Evolutionary conservation across 1,140 invertebrate genomes (phyloP), one percentile per base, ranked within the genome.

Genomic region (Wiebesia pumilae): DNA sequence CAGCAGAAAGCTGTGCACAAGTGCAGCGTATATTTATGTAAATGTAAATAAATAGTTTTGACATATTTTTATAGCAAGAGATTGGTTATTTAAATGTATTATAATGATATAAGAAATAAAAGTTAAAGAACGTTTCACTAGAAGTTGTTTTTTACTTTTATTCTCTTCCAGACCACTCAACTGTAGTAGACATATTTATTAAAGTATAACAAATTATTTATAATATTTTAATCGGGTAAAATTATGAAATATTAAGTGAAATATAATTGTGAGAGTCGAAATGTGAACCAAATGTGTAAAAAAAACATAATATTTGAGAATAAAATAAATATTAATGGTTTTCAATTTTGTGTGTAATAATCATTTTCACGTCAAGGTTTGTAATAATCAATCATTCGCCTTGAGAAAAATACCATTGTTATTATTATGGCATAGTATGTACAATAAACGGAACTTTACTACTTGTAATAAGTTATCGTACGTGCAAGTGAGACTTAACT

Each of bases 1-100:
- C 94, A 40, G 88, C 89, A 67, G 94, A 87, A 83, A 82, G 54
- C 21, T 65, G 89, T 30, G 86, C 91, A 69, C 91, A 92, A 27
- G 88, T 94, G 87, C 92, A 92, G 51, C 90, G 91, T 69, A 89
- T 90, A 77, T 89, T 90, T 86, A 88, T 89, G 62, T 90, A 90
- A 86, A 84, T 88, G 75, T 69, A 43, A 80, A 54, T 69, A 43
- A 80, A 54, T 43, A 75, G 71, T 43, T 75, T 75, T 75, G 38
- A 16, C 51, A 79, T 19, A 67, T 71, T 86, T 81, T 81, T 86
- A 83, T 71, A 77, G 24, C 35, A 35, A 73, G 54, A 82, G 30
- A 40, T 81, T 62, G 38, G 33, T 71, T 83, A 38, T 83, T 77
- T 10, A 40, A 71, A 24, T 71, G 35, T 47, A 38, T 80, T 85